phyloP scores from a whole-genome alignment of 2,888 invertebrate genomes.

The Hecatera dysodea region DNA sequence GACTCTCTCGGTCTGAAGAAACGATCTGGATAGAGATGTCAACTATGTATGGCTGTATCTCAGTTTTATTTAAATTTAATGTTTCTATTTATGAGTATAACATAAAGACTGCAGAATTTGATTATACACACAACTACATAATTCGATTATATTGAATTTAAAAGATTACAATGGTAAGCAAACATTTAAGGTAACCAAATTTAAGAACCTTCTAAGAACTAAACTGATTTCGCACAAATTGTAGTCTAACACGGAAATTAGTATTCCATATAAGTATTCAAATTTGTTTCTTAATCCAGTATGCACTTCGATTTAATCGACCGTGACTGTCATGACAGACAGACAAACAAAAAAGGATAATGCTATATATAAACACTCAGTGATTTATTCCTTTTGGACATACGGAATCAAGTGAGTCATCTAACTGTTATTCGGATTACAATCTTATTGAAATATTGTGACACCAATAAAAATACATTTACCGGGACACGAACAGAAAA shows the following conservation, averaged over 20 bases:
- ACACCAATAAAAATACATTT: constrained; percentile 21
- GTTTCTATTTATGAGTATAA: not conserved
- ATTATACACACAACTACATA: too few species aligned
- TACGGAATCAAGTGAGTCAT: constrained; percentile 45
- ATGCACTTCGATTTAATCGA: constrained; percentile 46
- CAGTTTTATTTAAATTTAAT: not conserved
- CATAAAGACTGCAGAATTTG: not conserved
- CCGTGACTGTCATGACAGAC: constrained; percentile 41
- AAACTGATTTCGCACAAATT: constrained; percentile 6
- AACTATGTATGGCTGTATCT: not conserved
- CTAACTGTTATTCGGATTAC: constrained; percentile 38
- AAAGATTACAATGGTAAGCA: not conserved
- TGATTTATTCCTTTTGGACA: constrained; percentile 38
- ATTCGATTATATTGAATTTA: not conserved
- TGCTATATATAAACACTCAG: constrained; percentile 30
- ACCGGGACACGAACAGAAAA: constrained; percentile 9
- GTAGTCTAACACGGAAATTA: constrained; percentile 33
- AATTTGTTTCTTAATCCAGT: constrained; percentile 42
- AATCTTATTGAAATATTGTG: constrained; percentile 41
- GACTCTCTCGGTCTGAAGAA: constrained; percentile 5
- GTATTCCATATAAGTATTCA: constrained; percentile 26
- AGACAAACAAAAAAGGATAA: constrained; percentile 55
- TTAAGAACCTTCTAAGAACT: constrained; percentile 15
- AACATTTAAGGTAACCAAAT: not conserved
- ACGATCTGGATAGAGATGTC: constrained; percentile 19